phyloP scores from a whole-genome alignment of 2,888 invertebrate genomes.

The Synanthedon vespiformis region DNA sequence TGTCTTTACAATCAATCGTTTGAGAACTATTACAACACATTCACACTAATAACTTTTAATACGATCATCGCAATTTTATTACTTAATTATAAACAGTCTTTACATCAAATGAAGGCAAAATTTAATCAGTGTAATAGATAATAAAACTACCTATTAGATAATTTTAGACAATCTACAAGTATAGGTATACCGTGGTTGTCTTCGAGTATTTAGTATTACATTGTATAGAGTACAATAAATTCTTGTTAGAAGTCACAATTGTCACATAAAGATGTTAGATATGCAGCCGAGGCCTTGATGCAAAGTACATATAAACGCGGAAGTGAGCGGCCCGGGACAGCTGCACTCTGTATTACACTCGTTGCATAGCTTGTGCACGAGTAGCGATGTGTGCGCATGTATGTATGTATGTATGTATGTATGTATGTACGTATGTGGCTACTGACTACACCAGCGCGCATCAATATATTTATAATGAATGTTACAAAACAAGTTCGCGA shows the following conservation, averaged over 20 bases:
- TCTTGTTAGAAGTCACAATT: not conserved
- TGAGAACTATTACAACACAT: too few relatives aligned
- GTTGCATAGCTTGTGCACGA: conserved; percentile 17
- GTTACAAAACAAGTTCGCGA: not conserved
- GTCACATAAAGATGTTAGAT: conserved; percentile 5
- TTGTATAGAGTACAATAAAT: too few relatives aligned
- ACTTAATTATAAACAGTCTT: too few relatives aligned
- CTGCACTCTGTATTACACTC: conserved; percentile 36
- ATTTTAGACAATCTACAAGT: too few relatives aligned
- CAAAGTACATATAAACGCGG: conserved; percentile 22
- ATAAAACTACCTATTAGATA: too few relatives aligned
- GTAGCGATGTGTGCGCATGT: not conserved
- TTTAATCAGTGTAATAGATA: too few relatives aligned
- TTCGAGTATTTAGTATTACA: too few relatives aligned
- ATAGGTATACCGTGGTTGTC: too few relatives aligned
- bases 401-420: not conserved
- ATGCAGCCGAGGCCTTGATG: conserved; percentile 14
- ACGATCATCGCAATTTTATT: too few relatives aligned
- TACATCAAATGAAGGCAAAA: too few relatives aligned
- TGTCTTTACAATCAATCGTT: too few relatives aligned
- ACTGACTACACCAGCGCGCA: not conserved
- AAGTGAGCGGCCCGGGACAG: conserved; percentile 35
- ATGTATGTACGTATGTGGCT: not conserved
- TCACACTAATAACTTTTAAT: too few relatives aligned
- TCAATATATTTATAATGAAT: not conserved